These are phyloP conservation scores for Arctocebus calabarensis DNA, from an alignment of 2,797 vertebrate species.

Conservation along the genomic window DNA sequence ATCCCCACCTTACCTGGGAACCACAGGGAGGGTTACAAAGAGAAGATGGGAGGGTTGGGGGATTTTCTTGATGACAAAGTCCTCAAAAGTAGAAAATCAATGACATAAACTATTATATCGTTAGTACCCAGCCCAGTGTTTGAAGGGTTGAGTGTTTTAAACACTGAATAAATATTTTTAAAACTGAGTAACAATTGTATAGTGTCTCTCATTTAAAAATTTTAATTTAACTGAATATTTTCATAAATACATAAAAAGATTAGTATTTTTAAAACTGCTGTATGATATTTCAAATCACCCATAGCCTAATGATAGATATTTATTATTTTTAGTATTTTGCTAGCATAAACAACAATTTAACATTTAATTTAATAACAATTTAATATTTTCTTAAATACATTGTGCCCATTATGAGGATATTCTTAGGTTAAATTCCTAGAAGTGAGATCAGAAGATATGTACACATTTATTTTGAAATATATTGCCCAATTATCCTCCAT, in stretches of 20 bases:
- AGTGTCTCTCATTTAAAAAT: background rate
- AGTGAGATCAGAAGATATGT: background rate
- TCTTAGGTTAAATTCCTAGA: background rate
- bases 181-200: background rate
- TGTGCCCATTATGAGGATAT: background rate
- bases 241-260: background rate
- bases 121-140: background rate
- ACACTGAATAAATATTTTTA: background rate
- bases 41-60: background rate
- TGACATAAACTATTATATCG: background rate
- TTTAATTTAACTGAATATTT: constrained; percentile 34
- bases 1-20: background rate
- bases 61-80: background rate
- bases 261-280: background rate
- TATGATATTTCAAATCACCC: constrained; percentile 22
- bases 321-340: constrained; percentile 19
- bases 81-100: background rate
- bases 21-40: background rate
- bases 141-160: background rate
- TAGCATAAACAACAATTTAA: background rate
- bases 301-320: background rate
- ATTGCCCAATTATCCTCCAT: background rate
- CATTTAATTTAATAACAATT: too few species aligned
- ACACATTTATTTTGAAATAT: constrained; percentile 20
- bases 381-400: constrained; percentile 27